Conservation (phyloP, 1,140 invertebrate species). For the Lucilia cuprina region DNA sequence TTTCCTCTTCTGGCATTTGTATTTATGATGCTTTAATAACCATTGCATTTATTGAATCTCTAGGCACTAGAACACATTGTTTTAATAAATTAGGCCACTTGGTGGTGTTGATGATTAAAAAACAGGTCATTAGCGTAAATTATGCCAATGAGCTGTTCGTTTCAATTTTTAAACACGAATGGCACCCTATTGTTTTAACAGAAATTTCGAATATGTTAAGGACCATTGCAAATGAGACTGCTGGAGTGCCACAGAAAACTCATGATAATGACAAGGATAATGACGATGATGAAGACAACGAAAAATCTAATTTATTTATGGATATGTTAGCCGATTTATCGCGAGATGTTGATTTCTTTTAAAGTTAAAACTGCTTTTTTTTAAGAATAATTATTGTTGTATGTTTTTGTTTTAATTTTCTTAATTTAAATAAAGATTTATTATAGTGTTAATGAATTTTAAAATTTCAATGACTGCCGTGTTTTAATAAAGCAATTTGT, state of each 20-base stretch:
- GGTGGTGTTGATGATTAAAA: slow-evolving; percentile 43
- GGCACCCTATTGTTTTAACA: slow-evolving; percentile 44
- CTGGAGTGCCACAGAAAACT: neutral
- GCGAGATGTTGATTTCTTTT: slow-evolving; percentile 50
- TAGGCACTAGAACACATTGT: slow-evolving; percentile 21
- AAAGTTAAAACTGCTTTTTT: neutral
- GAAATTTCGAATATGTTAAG: slow-evolving; percentile 49
- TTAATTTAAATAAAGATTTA: slow-evolving; percentile 1
- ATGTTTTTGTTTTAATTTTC: neutral
- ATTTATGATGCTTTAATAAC: slow-evolving; percentile 46
- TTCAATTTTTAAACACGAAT: slow-evolving; percentile 51
- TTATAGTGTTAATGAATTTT: neutral
- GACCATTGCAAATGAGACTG: slow-evolving; percentile 41
- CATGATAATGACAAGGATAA: neutral
- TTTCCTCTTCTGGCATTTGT: neutral
- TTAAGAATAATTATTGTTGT: neutral
- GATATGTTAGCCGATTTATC: slow-evolving; percentile 58
- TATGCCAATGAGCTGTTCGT: slow-evolving; percentile 51
- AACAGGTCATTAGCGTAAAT: slow-evolving; percentile 43
- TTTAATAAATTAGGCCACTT: slow-evolving; percentile 46
- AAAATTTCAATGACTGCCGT: neutral
- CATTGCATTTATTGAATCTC: slow-evolving; percentile 45
- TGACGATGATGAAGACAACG: slow-evolving; percentile 33
- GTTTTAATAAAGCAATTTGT: neutral
- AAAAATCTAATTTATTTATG: slow-evolving; percentile 58